phyloP scores from a whole-genome alignment of 2,113 vertebrate species.

The Mormyrus iriodes region DNA sequence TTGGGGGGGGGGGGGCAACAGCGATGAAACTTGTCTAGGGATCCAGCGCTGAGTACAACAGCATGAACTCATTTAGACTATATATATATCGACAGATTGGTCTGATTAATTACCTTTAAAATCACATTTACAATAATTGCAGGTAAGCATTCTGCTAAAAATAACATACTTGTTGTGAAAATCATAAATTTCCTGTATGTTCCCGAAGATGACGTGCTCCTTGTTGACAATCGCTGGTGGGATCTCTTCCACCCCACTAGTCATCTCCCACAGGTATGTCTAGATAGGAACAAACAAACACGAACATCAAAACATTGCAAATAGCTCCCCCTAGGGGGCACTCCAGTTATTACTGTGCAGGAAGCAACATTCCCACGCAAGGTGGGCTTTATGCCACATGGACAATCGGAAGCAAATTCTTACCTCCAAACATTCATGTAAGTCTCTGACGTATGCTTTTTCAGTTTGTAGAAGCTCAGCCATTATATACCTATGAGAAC shows the following conservation, averaged over 20 bases:
- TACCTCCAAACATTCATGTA: constrained; percentile 97
- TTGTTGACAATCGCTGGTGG: constrained; percentile 85
- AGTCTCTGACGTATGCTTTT: constrained; percentile 89
- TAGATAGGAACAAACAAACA: constrained; percentile 44
- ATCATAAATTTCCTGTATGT: constrained; percentile 98
- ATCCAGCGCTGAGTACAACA: background rate
- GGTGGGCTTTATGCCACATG: background rate
- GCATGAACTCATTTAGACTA: background rate
- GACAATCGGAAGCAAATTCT: constrained; percentile 25
- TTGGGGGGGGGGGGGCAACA: background rate
- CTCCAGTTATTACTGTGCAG: background rate
- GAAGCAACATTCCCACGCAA: background rate
- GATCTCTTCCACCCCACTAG: constrained; percentile 90
- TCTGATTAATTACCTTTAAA: background rate
- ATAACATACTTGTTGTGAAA: constrained; percentile 92
- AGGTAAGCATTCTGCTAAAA: background rate
- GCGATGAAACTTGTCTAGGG: background rate
- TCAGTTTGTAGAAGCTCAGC: constrained; percentile 95
- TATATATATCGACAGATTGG: background rate
- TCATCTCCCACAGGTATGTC: constrained; percentile 99
- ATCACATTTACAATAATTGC: background rate
- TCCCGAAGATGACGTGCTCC: constrained; percentile 93
- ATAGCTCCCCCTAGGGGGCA: background rate
- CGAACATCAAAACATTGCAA: background rate
- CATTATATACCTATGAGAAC: constrained; percentile 85